These are phyloP conservation scores for Chionoecetes opilio DNA, from an alignment of 1,140 invertebrate genomes.

Conservation along the genomic window DNA sequence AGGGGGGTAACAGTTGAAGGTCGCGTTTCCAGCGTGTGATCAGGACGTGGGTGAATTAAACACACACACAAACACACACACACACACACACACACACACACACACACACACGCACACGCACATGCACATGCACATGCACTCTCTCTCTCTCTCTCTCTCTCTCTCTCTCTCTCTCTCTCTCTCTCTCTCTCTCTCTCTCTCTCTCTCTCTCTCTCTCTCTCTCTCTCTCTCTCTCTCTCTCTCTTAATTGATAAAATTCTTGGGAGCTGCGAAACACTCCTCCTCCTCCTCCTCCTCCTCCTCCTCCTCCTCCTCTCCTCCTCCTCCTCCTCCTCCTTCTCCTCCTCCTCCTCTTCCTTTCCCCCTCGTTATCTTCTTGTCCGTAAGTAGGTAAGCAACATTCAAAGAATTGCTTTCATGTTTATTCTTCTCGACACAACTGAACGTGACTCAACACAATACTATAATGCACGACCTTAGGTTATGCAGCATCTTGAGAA, in stretches of 20 bases:
- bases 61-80: too few relatives aligned
- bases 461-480: too few relatives aligned
- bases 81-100: background rate
- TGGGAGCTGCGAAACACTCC: background rate
- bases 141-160: background rate
- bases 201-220: background rate
- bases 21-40: too few relatives aligned
- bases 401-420: too few relatives aligned
- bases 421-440: too few relatives aligned
- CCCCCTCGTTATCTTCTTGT: background rate
- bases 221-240: constrained; percentile 23
- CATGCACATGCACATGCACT: background rate
- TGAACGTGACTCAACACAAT: too few relatives aligned
- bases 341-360: background rate
- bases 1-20: too few relatives aligned
- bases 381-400: too few relatives aligned
- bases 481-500: too few relatives aligned
- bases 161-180: too few relatives aligned
- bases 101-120: background rate
- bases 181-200: constrained; percentile 7
- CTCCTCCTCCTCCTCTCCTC: background rate
- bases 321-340: background rate
- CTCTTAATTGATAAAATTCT: background rate
- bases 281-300: background rate
- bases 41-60: too few relatives aligned